These are phyloP conservation scores for Urocyon cinereoargenteus DNA, from an alignment of 2,797 vertebrate genomes.

Conservation along the genomic window DNA sequence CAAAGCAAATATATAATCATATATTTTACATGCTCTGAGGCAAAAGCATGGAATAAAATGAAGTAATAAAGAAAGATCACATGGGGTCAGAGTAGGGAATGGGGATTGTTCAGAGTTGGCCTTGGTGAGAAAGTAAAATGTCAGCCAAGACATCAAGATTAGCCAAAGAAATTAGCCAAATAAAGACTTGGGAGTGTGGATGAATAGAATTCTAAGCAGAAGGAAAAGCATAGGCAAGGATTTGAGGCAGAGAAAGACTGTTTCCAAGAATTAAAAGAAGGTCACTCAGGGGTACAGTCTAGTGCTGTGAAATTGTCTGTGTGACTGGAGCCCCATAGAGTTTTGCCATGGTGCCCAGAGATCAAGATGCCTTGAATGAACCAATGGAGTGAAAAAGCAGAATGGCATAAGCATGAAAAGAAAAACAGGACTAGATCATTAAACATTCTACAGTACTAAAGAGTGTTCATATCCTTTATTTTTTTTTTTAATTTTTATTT, in stretches of 20 bases:
- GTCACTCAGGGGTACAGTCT: not conserved
- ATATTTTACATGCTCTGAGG: not conserved
- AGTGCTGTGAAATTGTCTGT: not conserved
- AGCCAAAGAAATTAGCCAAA: not conserved
- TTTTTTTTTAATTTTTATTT: no score
- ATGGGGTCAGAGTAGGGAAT: not conserved
- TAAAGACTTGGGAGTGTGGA: not conserved
- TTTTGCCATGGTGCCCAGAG: not conserved
- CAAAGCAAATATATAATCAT: not conserved
- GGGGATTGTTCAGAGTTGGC: not conserved
- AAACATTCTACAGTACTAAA: not conserved
- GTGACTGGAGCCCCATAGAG: not conserved
- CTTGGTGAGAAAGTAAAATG: not conserved
- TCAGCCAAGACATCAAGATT: not conserved
- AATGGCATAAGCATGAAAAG: not conserved
- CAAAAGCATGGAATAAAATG: not conserved
- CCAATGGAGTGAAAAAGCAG: not conserved
- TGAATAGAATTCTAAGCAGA: not conserved
- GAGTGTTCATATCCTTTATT: not conserved
- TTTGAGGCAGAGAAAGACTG: not conserved
- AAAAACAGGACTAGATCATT: not conserved
- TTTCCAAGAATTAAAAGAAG: constrained; percentile 16
- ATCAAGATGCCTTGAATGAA: not conserved
- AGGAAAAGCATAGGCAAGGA: not conserved
- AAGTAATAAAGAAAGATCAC: not conserved